phyloP scores from a whole-genome alignment of 37 sponge, comb jelly and placozoan species.

The Cliona cf. orientalis region DNA sequence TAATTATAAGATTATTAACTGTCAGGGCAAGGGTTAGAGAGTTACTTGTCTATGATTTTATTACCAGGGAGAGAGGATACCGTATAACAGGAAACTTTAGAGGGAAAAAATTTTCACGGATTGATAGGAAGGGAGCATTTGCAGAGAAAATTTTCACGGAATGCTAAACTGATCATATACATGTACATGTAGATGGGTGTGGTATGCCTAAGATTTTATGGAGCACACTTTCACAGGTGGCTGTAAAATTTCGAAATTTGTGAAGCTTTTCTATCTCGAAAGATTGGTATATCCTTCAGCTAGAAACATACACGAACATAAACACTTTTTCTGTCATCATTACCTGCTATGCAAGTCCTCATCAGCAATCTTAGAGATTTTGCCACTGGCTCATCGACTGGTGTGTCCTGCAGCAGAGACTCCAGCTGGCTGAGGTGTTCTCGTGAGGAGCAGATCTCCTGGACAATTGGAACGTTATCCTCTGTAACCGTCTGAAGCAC shows the following conservation, averaged over 20 bases:
- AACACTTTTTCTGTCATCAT: background rate
- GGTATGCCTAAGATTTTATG: too few species aligned
- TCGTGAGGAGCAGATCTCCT: background rate
- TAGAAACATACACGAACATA: background rate
- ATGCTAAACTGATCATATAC: too few species aligned
- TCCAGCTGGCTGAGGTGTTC: slow-evolving; percentile 5
- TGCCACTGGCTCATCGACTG: background rate
- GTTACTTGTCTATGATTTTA: background rate
- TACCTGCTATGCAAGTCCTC: slow-evolving; percentile 24
- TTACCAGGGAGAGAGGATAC: background rate
- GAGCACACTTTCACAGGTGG: too few species aligned
- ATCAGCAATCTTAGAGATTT: background rate
- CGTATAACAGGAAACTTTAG: too few species aligned
- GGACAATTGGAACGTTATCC: slow-evolving; percentile 6
- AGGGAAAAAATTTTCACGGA: too few species aligned
- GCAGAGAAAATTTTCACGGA: too few species aligned
- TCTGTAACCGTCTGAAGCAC: slow-evolving; percentile 32
- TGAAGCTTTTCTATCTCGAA: too few species aligned
- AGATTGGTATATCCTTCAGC: background rate
- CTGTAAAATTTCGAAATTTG: too few species aligned
- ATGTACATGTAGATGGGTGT: too few species aligned
- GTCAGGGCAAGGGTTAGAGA: background rate
- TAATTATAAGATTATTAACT: background rate
- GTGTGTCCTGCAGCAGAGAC: background rate
- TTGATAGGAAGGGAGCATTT: too few species aligned